phyloP scores from a whole-genome alignment of 2,113 vertebrate genomes.

The Halichoeres trimaculatus region DNA sequence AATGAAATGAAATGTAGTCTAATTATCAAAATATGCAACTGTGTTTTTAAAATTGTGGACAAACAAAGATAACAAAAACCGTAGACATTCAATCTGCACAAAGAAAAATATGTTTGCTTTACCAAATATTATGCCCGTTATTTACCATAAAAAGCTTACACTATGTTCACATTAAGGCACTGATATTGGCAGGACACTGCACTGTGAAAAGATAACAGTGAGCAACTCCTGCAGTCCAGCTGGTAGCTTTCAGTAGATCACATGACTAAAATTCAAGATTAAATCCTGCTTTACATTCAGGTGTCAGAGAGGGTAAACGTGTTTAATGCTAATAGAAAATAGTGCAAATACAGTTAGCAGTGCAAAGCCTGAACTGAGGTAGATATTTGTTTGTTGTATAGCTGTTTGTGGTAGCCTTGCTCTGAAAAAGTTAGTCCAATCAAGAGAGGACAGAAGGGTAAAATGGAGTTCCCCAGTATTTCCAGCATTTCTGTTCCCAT shows the following conservation, averaged over 20 bases:
- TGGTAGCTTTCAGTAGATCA: not conserved
- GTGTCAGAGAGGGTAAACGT: not conserved
- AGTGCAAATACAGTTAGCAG: slow-evolving; percentile 67
- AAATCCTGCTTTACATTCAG: not conserved
- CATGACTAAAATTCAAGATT: slow-evolving; percentile 13
- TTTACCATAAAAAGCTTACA: not conserved
- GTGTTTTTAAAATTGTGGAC: slow-evolving; percentile 3
- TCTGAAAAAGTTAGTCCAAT: slow-evolving; percentile 4
- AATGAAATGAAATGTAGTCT: not conserved
- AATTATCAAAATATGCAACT: not conserved
- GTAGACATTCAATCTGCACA: slow-evolving; percentile 1
- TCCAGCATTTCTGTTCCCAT: not conserved
- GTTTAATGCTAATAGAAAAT: slow-evolving; percentile 40
- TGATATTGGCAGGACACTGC: not conserved
- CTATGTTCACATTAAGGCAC: no score
- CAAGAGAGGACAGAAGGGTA: not conserved
- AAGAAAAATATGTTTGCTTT: not conserved
- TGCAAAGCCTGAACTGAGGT: slow-evolving; percentile 68
- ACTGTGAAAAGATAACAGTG: no score
- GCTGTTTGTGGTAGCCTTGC: slow-evolving; percentile 32
- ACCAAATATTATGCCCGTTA: not conserved
- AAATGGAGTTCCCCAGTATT: not conserved
- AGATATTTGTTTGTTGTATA: slow-evolving; percentile 43
- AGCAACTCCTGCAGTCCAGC: not conserved
- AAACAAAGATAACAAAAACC: slow-evolving; percentile 5